phyloP scores from a whole-genome alignment of 2,888 invertebrate species.

The Caenorhabditis angaria region DNA sequence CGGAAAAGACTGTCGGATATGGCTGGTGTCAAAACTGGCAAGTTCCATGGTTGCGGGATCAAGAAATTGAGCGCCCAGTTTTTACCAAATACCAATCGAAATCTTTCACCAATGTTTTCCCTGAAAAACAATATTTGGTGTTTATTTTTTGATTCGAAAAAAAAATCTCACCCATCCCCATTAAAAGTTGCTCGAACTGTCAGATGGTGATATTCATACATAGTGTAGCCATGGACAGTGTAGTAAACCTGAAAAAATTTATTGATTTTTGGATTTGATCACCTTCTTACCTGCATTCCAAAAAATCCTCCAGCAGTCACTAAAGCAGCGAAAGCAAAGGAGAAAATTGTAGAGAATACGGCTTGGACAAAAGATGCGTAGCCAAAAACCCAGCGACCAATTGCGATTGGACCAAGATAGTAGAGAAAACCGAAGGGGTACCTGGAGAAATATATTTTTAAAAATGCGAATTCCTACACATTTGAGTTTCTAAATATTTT shows the following conservation, averaged over 20 bases:
- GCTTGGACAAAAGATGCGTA: constrained; percentile 29
- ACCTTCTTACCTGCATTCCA: constrained; percentile 55
- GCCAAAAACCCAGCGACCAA: constrained; percentile 58
- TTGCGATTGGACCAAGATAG: constrained; percentile 65
- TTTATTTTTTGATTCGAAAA: too few relatives aligned
- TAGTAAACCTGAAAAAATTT: constrained; percentile 61
- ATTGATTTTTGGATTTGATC: background rate
- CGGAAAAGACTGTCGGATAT: constrained; percentile 60
- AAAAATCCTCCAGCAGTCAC: constrained; percentile 64
- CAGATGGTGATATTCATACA: constrained; percentile 68
- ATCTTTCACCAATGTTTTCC: constrained; percentile 58
- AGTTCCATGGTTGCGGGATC: constrained; percentile 58
- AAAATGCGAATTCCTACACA: background rate
- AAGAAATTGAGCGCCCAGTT: constrained; percentile 68
- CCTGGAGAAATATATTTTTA: constrained; percentile 26
- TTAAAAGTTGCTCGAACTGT: constrained; percentile 61
- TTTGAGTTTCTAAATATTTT: too few relatives aligned
- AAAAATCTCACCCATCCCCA: constrained; percentile 67
- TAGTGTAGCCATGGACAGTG: constrained; percentile 68
- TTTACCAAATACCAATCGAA: constrained; percentile 69
- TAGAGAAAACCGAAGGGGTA: constrained; percentile 63
- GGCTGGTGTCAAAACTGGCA: constrained; percentile 52
- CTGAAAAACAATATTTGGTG: too few relatives aligned
- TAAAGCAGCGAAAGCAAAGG: constrained; percentile 54
- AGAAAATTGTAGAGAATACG: constrained; percentile 53